Evolutionary conservation across 2,888 invertebrate genomes (phyloP).

Genomic region (Palloptera scutellata): DNA sequence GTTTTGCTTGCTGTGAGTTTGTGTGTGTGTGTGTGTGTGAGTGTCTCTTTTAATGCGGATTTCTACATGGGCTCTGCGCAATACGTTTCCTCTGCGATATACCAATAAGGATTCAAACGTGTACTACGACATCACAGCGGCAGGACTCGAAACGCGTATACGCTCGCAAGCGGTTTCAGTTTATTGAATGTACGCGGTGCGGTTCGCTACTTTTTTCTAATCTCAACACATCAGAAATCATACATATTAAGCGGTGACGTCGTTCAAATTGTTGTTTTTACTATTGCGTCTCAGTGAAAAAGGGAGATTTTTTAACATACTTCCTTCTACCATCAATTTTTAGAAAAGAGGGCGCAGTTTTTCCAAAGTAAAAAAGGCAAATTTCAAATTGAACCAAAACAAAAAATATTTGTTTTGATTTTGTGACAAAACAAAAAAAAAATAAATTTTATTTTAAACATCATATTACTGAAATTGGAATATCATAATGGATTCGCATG

Average conservation of each 20-base stretch:
- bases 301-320: no score
- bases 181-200: constrained; percentile 28
- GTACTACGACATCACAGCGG: constrained; percentile 5
- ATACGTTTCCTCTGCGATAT: constrained; percentile 13
- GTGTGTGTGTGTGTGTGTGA: constrained; percentile 8
- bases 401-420: constrained; percentile 15
- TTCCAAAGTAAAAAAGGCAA: background rate
- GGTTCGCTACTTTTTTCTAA: constrained; percentile 20
- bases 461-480: background rate
- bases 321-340: background rate
- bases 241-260: constrained; percentile 21
- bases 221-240: no score
- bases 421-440: constrained; percentile 1
- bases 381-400: constrained; percentile 1
- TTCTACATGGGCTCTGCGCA: constrained; percentile 31
- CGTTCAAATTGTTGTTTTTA: constrained; percentile 25
- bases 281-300: constrained; percentile 27
- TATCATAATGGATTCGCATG: constrained; percentile 49
- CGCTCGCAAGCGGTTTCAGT: constrained; percentile 27
- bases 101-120: background rate
- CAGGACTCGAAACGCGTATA: constrained; percentile 27
- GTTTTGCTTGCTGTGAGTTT: background rate
- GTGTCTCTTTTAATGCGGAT: constrained; percentile 38
- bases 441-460: constrained; percentile 10
- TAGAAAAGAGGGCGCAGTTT: constrained; percentile 8